These are phyloP conservation scores for Iphiclides podalirius DNA, from an alignment of 2,888 invertebrate genomes.

Conservation along the genomic window DNA sequence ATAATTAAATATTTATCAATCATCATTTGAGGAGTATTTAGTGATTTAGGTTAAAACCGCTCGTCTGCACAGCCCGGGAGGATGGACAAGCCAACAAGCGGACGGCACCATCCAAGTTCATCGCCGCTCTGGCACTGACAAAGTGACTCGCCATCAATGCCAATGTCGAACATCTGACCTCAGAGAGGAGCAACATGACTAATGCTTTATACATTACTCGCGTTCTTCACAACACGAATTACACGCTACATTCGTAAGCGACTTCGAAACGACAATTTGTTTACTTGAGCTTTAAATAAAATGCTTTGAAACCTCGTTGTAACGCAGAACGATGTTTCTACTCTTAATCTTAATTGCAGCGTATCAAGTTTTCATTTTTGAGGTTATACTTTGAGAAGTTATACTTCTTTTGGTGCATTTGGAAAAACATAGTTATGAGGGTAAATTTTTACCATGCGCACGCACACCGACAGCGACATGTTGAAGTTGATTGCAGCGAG, in stretches of 20 bases:
- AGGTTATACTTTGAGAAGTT: too few species aligned
- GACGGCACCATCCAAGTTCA: conserved; percentile 57
- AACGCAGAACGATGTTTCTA: not conserved
- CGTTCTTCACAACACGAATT: conserved; percentile 22
- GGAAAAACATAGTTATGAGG: too few species aligned
- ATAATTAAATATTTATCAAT: too few species aligned
- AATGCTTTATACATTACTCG: conserved; percentile 51
- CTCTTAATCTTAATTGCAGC: not conserved
- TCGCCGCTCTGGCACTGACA: conserved; percentile 59
- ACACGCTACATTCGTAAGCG: conserved; percentile 12
- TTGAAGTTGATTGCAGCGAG: too few species aligned
- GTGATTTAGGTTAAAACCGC: too few species aligned
- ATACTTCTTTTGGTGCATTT: too few species aligned
- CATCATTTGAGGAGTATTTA: too few species aligned
- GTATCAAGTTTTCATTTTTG: not conserved
- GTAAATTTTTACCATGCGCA: too few species aligned
- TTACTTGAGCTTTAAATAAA: not conserved
- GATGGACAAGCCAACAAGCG: too few species aligned
- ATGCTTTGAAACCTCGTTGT: not conserved
- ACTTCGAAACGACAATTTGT: conserved; percentile 14
- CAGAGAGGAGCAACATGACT: conserved; percentile 50
- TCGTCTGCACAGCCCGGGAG: conserved; percentile 32
- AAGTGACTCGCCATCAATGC: conserved; percentile 47
- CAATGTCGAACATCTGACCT: conserved; percentile 45
- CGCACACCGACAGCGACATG: too few species aligned